Evolutionary conservation across 2,113 vertebrate species (phyloP).

Genomic region (Tragelaphus imberbis): DNA sequence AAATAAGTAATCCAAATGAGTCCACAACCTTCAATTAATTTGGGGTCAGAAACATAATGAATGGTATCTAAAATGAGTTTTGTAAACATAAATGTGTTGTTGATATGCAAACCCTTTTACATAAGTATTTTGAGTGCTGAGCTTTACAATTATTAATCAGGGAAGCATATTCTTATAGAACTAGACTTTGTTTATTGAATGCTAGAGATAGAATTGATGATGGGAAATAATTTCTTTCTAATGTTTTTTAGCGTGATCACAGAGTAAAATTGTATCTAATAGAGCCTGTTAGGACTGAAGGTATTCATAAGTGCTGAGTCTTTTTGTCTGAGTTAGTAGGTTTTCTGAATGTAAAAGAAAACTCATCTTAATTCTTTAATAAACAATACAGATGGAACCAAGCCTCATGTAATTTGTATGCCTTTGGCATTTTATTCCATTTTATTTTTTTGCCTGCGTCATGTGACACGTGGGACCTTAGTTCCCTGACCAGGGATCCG

Average conservation of each 20-base stretch:
- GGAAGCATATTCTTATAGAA: constrained; percentile 24
- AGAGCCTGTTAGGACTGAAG: neutral
- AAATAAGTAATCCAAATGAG: neutral
- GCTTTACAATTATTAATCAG: constrained; percentile 16
- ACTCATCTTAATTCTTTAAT: constrained; percentile 15
- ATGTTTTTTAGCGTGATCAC: neutral
- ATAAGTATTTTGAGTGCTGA: neutral
- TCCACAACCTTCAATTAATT: neutral
- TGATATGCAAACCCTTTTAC: neutral
- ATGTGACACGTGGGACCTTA: neutral
- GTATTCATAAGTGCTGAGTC: neutral
- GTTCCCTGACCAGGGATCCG: neutral
- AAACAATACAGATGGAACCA: neutral
- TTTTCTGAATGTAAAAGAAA: neutral
- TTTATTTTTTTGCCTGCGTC: neutral
- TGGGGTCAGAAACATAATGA: neutral
- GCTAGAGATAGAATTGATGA: neutral
- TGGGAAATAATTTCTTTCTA: constrained; percentile 12
- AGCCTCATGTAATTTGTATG: neutral
- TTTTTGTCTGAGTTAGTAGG: neutral
- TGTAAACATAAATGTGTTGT: neutral
- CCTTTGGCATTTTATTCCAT: neutral
- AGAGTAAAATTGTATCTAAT: neutral
- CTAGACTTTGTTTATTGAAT: constrained; percentile 7
- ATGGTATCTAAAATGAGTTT: constrained; percentile 31